Evolutionary conservation across 2,797 vertebrate species (phyloP).

Genomic region (Enoplosus armatus): DNA sequence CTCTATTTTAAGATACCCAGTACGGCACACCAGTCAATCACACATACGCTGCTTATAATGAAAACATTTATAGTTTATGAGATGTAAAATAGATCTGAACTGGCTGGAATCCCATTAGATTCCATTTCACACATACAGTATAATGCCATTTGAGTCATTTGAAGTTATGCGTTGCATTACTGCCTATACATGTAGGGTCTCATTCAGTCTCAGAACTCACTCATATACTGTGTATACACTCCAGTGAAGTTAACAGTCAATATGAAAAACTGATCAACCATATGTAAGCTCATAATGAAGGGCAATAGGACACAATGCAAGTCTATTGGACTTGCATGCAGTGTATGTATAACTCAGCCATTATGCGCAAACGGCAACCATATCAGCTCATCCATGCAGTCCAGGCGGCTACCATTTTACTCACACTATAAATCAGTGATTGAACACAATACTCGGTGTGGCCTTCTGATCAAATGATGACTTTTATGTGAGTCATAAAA

Average conservation of each 20-base stretch:
- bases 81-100: background rate
- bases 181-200: background rate
- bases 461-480: constrained; percentile 15
- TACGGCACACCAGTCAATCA: background rate
- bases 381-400: background rate
- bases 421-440: constrained; percentile 11
- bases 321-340: background rate
- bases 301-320: background rate
- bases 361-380: background rate
- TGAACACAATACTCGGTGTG: background rate
- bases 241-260: background rate
- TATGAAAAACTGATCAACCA: background rate
- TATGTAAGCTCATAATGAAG: background rate
- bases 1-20: background rate
- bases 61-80: constrained; percentile 9
- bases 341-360: background rate
- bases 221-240: background rate
- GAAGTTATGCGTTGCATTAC: background rate
- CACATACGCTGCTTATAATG: background rate
- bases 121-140: background rate
- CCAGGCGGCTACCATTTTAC: background rate
- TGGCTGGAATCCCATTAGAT: background rate
- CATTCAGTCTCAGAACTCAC: background rate
- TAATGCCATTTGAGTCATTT: background rate
- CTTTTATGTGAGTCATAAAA: constrained; percentile 46